These are phyloP conservation scores for Bergia sp. DNA, from an alignment of 92 coral and sea anemone species.

Conservation along the genomic window DNA sequence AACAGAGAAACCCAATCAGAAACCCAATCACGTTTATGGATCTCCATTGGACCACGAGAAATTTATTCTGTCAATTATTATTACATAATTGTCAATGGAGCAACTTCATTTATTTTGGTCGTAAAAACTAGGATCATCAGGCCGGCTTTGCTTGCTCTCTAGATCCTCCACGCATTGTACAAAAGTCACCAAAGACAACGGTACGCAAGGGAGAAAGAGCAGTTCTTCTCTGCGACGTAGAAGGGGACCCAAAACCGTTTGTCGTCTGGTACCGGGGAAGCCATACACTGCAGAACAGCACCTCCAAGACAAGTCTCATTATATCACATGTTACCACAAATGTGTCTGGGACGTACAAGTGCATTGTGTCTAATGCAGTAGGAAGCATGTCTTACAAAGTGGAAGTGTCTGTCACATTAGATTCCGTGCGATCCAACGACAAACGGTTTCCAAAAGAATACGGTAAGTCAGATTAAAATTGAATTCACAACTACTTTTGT, in stretches of 20 bases:
- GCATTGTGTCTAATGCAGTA: conserved; percentile 4
- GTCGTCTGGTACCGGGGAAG: conserved; percentile 28
- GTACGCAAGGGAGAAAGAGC: conserved; percentile 4
- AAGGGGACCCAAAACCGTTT: conserved; percentile 40
- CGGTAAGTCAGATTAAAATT: neutral
- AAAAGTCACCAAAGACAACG: conserved; percentile 27
- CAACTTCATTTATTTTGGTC: neutral
- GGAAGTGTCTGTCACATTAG: conserved; percentile 19
- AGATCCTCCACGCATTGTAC: conserved; percentile 37
- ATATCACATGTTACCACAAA: conserved; percentile 4
- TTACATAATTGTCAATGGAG: too few relatives aligned
- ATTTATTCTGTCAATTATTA: too few relatives aligned
- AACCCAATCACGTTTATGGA: too few relatives aligned
- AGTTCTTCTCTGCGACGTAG: conserved; percentile 38
- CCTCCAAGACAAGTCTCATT: conserved; percentile 29
- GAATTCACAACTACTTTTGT: neutral
- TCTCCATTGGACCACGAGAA: neutral
- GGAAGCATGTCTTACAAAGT: conserved; percentile 29
- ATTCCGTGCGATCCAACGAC: neutral
- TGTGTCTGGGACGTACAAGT: conserved; percentile 19
- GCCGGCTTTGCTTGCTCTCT: neutral
- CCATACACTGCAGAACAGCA: conserved; percentile 19
- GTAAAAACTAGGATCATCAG: too few relatives aligned
- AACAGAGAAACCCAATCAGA: too few relatives aligned
- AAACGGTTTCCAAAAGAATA: neutral